phyloP scores from a whole-genome alignment of 1,140 invertebrate species.

The Brachionus angularis region DNA sequence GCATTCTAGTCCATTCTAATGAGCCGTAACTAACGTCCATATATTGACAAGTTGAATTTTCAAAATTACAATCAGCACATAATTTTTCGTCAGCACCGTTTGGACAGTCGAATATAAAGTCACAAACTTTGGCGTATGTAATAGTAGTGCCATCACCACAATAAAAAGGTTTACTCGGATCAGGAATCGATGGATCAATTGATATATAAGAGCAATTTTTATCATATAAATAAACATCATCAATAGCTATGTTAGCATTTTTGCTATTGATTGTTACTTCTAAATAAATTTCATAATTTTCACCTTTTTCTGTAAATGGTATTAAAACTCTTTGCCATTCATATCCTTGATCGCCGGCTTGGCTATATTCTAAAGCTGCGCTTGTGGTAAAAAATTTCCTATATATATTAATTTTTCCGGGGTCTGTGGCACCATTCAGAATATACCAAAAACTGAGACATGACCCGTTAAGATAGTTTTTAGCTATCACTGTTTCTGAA shows the following conservation, averaged over 20 bases:
- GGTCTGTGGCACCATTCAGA: not conserved
- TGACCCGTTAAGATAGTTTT: not conserved
- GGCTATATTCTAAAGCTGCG: not conserved
- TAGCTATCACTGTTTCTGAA: constrained; percentile 17
- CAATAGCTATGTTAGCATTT: constrained; percentile 46
- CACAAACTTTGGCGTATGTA: constrained; percentile 45
- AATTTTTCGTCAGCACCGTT: constrained; percentile 46
- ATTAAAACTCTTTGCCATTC: constrained; percentile 4
- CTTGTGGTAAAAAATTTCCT: not conserved
- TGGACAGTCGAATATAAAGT: constrained; percentile 47
- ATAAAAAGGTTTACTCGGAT: constrained; percentile 43
- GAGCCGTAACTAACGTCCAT: constrained; percentile 29
- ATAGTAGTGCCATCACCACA: constrained; percentile 47
- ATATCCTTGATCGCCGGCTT: not conserved
- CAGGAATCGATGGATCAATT: constrained; percentile 32
- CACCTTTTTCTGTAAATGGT: not conserved
- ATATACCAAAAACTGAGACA: constrained; percentile 22
- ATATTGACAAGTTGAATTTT: constrained; percentile 43
- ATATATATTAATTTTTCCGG: not conserved
- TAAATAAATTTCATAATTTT: constrained; percentile 32
- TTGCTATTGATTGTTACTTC: constrained; percentile 30
- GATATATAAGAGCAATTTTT: not conserved
- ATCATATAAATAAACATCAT: constrained; percentile 47
- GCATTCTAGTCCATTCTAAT: constrained; percentile 36
- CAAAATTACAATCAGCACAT: constrained; percentile 48